phyloP scores from a whole-genome alignment of 1,140 invertebrate genomes.

The Saxidomus purpurata region DNA sequence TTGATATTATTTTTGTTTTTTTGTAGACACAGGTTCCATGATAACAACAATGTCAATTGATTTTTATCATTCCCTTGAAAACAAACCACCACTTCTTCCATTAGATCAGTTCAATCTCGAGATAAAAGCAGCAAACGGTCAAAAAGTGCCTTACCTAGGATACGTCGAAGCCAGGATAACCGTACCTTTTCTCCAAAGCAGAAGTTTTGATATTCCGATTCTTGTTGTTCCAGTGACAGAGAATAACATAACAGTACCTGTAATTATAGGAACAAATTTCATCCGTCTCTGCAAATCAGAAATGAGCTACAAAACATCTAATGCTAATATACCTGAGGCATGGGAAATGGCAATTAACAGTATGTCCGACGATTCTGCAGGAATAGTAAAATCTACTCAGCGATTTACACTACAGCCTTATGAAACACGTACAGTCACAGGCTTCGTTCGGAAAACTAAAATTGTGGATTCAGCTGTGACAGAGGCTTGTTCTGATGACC shows the following conservation, averaged over 20 bases:
- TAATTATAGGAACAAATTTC: background rate
- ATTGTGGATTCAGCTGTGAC: background rate
- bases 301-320: no score
- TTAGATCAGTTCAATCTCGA: slow-evolving; percentile 9
- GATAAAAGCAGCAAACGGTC: background rate
- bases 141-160: background rate
- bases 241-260: background rate
- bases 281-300: background rate
- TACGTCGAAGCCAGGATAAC: background rate
- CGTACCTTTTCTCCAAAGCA: background rate
- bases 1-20: no score
- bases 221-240: background rate
- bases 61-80: background rate
- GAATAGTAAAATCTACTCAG: no score
- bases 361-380: no score
- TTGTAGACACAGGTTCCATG: background rate
- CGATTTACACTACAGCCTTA: no score
- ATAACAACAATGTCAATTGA: background rate
- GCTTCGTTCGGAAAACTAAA: background rate
- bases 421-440: background rate
- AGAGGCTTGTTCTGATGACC: background rate
- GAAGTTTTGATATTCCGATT: background rate
- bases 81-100: background rate
- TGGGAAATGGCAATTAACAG: no score
- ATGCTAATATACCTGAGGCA: no score